phyloP scores from a whole-genome alignment of 2,113 vertebrate genomes.

The Tychaedon coryphoeus region DNA sequence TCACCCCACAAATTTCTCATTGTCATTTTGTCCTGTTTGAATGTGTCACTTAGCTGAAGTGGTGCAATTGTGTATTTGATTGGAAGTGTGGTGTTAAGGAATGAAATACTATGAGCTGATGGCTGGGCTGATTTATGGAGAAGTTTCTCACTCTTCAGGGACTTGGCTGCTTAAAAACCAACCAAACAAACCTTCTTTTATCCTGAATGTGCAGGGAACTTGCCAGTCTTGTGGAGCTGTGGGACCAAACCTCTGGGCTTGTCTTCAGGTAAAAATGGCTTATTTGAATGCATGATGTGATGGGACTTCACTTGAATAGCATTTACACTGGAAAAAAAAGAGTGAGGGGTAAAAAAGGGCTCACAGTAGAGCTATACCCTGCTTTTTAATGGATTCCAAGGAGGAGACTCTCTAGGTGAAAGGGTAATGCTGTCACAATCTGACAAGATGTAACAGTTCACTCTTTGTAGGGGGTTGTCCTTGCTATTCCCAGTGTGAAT shows the following conservation, averaged over 20 bases:
- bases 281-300: background rate
- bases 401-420: background rate
- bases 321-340: background rate
- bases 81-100: background rate
- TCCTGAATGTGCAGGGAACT: constrained; percentile 78
- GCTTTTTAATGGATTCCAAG: background rate
- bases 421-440: background rate
- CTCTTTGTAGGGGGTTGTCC: background rate
- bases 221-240: constrained; percentile 94
- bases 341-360: background rate
- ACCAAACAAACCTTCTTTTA: background rate
- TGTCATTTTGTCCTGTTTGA: background rate
- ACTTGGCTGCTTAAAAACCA: background rate
- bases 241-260: constrained; percentile 97
- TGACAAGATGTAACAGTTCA: background rate
- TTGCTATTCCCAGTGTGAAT: background rate
- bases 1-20: background rate
- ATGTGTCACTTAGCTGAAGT: background rate
- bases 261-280: constrained; percentile 87
- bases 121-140: background rate
- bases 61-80: background rate
- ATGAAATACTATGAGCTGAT: background rate
- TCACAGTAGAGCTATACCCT: background rate
- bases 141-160: background rate
- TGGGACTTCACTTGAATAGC: background rate